These are phyloP conservation scores for Sialis lutaria DNA, from an alignment of 2,888 invertebrate genomes.

Conservation along the genomic window DNA sequence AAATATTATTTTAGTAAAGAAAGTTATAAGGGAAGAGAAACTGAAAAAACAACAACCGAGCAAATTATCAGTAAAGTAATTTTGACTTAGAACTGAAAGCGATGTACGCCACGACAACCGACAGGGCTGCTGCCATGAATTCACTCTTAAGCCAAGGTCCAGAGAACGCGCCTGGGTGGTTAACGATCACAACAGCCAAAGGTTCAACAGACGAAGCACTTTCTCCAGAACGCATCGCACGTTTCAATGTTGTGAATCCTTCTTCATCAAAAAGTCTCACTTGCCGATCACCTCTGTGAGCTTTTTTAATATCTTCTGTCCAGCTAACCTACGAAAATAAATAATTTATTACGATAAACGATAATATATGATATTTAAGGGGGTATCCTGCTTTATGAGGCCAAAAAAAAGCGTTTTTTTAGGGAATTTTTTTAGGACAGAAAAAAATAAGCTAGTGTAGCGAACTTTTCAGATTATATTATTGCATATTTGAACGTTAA, in stretches of 20 bases:
- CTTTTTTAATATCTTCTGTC: slow-evolving; percentile 73
- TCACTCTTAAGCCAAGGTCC: slow-evolving; percentile 91
- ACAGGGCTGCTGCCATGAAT: slow-evolving; percentile 64
- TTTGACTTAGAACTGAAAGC: slow-evolving; percentile 74
- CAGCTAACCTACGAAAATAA: slow-evolving; percentile 59
- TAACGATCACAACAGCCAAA: slow-evolving; percentile 50
- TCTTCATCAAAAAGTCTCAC: slow-evolving; percentile 84
- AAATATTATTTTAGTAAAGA: too few species aligned
- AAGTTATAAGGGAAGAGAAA: too few species aligned
- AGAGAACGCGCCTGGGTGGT: slow-evolving; percentile 66
- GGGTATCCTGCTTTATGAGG: too few species aligned
- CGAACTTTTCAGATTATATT: too few species aligned
- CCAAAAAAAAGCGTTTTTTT: too few species aligned
- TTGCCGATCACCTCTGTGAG: slow-evolving; percentile 63
- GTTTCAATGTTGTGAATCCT: slow-evolving; percentile 70
- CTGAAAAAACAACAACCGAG: slow-evolving; percentile 5
- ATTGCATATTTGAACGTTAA: too few species aligned
- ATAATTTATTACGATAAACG: neutral
- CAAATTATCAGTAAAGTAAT: slow-evolving; percentile 37
- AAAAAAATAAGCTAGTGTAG: too few species aligned
- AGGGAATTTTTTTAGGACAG: too few species aligned
- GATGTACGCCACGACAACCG: slow-evolving; percentile 66
- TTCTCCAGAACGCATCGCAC: slow-evolving; percentile 60
- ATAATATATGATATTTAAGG: neutral
- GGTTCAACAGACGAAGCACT: slow-evolving; percentile 46